Evolutionary conservation across 1,140 invertebrate genomes (phyloP).

Genomic region (Berghia stephanieae): DNA sequence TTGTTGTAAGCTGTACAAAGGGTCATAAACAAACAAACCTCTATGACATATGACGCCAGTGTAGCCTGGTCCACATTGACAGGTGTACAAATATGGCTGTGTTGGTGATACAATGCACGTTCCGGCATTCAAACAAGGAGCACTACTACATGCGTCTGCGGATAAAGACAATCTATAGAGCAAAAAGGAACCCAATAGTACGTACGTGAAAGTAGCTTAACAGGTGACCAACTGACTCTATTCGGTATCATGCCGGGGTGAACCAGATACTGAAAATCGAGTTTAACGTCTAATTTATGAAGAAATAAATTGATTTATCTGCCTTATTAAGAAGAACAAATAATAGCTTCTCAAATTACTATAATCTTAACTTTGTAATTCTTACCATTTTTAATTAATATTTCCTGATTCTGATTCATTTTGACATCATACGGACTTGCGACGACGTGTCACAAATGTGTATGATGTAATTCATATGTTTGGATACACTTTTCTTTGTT

Average conservation of each 20-base stretch:
- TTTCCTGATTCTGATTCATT: no score
- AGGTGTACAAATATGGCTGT: slow-evolving; percentile 59
- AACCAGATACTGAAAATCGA: not conserved
- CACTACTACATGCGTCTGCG: slow-evolving; percentile 37
- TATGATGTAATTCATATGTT: no score
- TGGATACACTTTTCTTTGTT: no score
- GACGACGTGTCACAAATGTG: no score
- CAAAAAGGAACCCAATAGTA: not conserved
- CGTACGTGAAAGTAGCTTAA: not conserved
- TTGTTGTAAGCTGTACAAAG: not conserved
- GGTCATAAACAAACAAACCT: slow-evolving; percentile 53
- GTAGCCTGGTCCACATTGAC: slow-evolving; percentile 41
- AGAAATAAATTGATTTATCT: not conserved
- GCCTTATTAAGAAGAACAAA: not conserved
- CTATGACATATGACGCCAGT: slow-evolving; percentile 43
- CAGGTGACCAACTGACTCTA: not conserved
- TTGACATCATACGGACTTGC: no score
- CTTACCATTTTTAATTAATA: no score
- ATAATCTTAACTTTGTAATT: no score
- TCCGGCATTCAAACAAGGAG: slow-evolving; percentile 49
- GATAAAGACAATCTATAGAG: not conserved
- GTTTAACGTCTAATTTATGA: not conserved
- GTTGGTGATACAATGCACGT: slow-evolving; percentile 37
- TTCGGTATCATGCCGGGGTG: not conserved
- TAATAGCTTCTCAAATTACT: no score